These are phyloP conservation scores for Catostomus latipinnis DNA, from an alignment of 2,797 vertebrate genomes.

Conservation along the genomic window DNA sequence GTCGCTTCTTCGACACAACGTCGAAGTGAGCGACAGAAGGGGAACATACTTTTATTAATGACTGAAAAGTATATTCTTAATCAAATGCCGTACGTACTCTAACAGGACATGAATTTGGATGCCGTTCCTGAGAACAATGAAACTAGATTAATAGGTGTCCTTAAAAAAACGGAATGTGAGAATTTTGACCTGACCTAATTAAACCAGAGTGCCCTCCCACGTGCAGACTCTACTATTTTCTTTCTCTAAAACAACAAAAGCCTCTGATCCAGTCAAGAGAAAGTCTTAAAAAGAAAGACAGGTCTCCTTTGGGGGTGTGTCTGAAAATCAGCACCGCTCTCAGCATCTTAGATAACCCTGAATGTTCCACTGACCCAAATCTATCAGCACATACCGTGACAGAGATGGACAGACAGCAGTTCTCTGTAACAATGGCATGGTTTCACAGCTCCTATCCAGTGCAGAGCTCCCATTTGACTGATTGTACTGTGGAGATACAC, in stretches of 20 bases:
- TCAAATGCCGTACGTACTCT: neutral
- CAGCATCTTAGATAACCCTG: conserved; percentile 44
- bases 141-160: too few relatives aligned
- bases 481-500: neutral
- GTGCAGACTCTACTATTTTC: neutral
- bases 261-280: conserved; percentile 20
- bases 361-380: conserved; percentile 51
- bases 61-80: too few relatives aligned
- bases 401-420: neutral
- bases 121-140: too few relatives aligned
- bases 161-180: conserved; percentile 13
- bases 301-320: conserved; percentile 30
- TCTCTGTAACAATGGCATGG: conserved; percentile 7
- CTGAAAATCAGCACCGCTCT: conserved; percentile 44
- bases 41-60: too few relatives aligned
- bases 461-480: neutral
- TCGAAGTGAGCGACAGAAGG: too few relatives aligned
- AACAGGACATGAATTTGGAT: neutral
- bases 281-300: conserved; percentile 21
- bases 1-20: too few relatives aligned
- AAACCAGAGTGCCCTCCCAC: neutral
- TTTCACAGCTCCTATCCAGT: neutral
- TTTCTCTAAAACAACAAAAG: conserved; percentile 15
- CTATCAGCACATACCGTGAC: conserved; percentile 8
- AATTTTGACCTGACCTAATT: conserved; percentile 1